These are phyloP conservation scores for Philereme vetulata DNA, from an alignment of 2,888 invertebrate genomes.

Conservation along the genomic window DNA sequence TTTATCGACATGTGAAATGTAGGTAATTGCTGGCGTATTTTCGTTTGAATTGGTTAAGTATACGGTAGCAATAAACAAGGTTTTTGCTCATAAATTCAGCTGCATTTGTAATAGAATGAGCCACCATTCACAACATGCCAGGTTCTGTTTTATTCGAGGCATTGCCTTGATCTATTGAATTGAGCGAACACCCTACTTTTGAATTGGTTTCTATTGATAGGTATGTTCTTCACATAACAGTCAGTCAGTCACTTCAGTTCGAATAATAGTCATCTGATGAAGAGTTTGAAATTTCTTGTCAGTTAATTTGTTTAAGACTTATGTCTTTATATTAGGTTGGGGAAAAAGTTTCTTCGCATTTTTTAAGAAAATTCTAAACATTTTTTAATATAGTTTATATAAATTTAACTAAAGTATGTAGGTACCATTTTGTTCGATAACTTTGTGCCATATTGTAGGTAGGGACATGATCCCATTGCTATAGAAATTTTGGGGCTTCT, in stretches of 20 bases:
- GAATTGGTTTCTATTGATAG: background rate
- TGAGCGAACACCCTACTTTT: slow-evolving; percentile 10
- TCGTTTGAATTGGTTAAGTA: slow-evolving; percentile 39
- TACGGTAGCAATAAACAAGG: slow-evolving; percentile 41
- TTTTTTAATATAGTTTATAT: too few species aligned
- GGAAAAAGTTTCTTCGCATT: too few species aligned
- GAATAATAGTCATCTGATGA: background rate
- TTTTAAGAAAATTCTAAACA: too few species aligned
- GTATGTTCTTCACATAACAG: background rate
- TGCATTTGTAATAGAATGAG: slow-evolving; percentile 32
- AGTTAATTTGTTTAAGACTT: background rate
- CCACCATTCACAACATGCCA: slow-evolving; percentile 32
- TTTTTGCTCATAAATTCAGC: slow-evolving; percentile 33
- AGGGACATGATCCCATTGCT: too few species aligned
- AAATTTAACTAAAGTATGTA: too few species aligned
- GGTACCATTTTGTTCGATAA: too few species aligned
- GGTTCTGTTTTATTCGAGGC: slow-evolving; percentile 33
- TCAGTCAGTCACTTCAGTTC: background rate
- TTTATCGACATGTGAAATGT: slow-evolving; percentile 67
- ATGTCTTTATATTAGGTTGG: too few species aligned
- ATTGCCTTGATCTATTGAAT: slow-evolving; percentile 31
- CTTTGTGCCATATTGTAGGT: too few species aligned
- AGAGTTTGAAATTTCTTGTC: background rate
- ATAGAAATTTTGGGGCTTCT: too few species aligned
- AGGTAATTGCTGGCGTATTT: slow-evolving; percentile 54